Conservation (phyloP, 2,113 vertebrate genomes). For the Chlamydotis undulata region DNA sequence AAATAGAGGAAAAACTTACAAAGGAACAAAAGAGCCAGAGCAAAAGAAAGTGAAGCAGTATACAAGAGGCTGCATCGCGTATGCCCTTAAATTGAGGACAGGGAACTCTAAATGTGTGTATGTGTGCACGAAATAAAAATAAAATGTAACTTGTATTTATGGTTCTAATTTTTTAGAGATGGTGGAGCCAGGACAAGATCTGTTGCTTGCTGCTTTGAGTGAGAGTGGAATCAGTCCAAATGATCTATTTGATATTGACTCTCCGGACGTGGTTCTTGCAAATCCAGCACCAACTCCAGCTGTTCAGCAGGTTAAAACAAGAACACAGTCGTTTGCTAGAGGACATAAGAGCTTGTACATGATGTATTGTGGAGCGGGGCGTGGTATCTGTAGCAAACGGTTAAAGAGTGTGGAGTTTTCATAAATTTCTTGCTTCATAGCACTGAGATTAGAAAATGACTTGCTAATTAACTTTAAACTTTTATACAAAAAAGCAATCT, state of each 20-base stretch:
- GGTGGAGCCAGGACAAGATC: constrained; percentile 98
- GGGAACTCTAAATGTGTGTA: background rate
- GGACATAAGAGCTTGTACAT: background rate
- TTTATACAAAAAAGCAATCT: background rate
- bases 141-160: background rate
- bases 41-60: background rate
- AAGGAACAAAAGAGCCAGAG: background rate
- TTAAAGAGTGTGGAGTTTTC: background rate
- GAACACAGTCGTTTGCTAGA: background rate
- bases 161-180: constrained; percentile 75
- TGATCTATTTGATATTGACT: constrained; percentile 94
- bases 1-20: background rate
- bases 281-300: constrained; percentile 76
- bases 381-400: background rate
- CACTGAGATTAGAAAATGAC: background rate
- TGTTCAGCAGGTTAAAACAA: constrained; percentile 85
- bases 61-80: background rate
- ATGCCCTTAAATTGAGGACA: background rate
- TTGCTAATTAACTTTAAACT: background rate
- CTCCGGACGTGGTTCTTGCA: constrained; percentile 82
- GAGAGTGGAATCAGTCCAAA: constrained; percentile 98
- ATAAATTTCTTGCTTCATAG: background rate
- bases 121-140: background rate
- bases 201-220: constrained; percentile 96
- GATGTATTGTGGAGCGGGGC: background rate